Evolutionary conservation across 2,888 invertebrate genomes (phyloP), one percentile per base, ranked within the genome.

Genomic region (Dromius quadrimaculatus): DNA sequence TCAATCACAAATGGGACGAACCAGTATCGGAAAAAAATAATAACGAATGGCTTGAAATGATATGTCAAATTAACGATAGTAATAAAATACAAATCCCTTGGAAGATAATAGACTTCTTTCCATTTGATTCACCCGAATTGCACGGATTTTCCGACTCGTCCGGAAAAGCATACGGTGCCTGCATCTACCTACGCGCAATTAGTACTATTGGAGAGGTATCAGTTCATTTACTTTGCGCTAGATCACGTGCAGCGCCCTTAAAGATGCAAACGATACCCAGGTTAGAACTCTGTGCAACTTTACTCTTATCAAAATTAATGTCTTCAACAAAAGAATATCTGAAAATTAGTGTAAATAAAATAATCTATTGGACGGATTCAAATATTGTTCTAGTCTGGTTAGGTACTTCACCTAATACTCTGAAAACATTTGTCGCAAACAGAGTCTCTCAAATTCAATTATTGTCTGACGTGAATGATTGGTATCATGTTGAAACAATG

Each of bases 211-310:
- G 32, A n/a, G 8, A 45, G 28, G 45, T 45, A 8, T 15, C 13
- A 2, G 17, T 45, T 9, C 38, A 63, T 45, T 23, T 63, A 45
- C 11, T 63, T 15, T 63, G 63, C 19, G 41, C 45, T 2, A 63
- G 28, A 45, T 28, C 41, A 28, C 23, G 45, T 5, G 45, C 45
- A 28, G 11, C 45, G 3, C 63, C 45, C 6, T 45, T 63, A 28
- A 45, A 63, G 28, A 45, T 17, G 19, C 22, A 13, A 15, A 23
- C 63, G 5, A 28, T 63, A 15, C 45, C 45, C 5, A 22, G 45
- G 4, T 45, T 63, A 63, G 63, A 63, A 28, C 45, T 63, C 1
- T 63, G 45, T 15, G 63, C 45, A 15, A 28, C 63, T n/a, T 45
- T 63, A 20, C 45, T 63, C 13, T 45, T 63, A 3, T 1, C 1